Base-by-base conservation (phyloP, 2,797 vertebrate genomes). In the Intellagama lesueurii region DNA sequence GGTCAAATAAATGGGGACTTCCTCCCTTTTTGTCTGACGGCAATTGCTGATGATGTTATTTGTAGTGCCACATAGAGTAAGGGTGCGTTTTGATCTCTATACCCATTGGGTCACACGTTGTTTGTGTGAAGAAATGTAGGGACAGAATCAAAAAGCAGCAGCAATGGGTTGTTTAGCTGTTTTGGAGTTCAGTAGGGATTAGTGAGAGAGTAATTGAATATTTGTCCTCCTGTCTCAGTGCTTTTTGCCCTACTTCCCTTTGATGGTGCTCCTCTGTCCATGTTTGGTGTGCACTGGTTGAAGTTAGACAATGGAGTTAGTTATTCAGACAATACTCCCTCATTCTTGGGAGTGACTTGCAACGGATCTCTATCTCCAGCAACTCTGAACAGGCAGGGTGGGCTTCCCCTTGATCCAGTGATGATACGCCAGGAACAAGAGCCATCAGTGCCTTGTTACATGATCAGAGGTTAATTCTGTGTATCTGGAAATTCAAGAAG, bases 401-500 rank as follows among this genome's bases (percentile, higher is more conserved):
- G 17, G 19, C 40, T 77, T 22, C 8, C 16, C 7, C 40, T 44
- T 24, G 75, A 8, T 26, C 40, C 40, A 9, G 7, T 14, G 9
- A 56, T 56, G 52, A 56, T 56, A 56, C 52, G 14, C 14, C 52
- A 47, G 17, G 69, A 70, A 40, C 40, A 77, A 75, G 14, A 2
- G 16, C 73, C 3, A 35, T 28, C 9, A 77, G 9, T 28, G 11
- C 32, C 35, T 30, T 84, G 81, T 72, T 84, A 92, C 3, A 3
- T 40, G 40, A 40, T 40, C 52, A 56, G 1, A 0, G 22, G 12
- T 90, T 66, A 93, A 30, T 83, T 77, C 44, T 83, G 14, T n/a
- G 32, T 24, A 81, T 64, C 88, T 88, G 64, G 92, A 82, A 78
- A 85, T 1, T 64, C 9, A 56, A 56, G 52, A 56, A 56, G 7